These are phyloP conservation scores for Cichladusa arquata DNA, from an alignment of 2,113 vertebrate species.

Conservation along the genomic window DNA sequence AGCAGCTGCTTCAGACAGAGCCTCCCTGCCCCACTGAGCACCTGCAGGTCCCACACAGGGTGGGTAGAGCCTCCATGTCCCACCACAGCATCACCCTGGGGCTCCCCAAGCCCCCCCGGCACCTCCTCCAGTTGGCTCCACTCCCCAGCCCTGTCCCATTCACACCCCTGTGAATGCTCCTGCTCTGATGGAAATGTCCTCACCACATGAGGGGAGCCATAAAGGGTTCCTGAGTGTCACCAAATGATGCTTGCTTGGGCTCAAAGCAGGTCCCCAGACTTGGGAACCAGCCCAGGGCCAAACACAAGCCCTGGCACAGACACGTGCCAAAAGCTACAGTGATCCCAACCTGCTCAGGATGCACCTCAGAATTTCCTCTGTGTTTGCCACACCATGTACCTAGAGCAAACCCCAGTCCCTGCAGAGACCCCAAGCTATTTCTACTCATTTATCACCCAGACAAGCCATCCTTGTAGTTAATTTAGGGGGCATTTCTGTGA, in stretches of 20 bases:
- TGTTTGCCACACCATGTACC: neutral
- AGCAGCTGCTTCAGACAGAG: neutral
- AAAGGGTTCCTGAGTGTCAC: too few relatives aligned
- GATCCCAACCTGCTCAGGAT: fast-evolving
- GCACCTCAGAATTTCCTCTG: fast-evolving
- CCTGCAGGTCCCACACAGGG: neutral
- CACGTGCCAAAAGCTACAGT: fast-evolving
- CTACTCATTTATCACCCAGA: neutral
- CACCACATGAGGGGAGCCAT: fast-evolving
- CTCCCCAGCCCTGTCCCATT: neutral
- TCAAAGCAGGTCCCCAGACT: neutral
- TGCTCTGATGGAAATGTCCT: neutral
- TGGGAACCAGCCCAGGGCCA: neutral
- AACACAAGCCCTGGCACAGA: neutral
- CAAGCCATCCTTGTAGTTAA: too few relatives aligned
- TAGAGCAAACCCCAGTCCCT: neutral
- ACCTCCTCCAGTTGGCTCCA: neutral
- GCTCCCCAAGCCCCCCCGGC: fast-evolving
- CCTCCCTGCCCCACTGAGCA: neutral
- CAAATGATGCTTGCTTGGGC: fast-evolving
- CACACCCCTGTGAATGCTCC: neutral
- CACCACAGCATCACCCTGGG: neutral
- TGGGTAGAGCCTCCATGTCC: neutral
- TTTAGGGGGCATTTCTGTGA: fast-evolving
- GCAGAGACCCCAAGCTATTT: neutral